Base-by-base conservation (phyloP, 2,888 invertebrate species). In the Euphydryas editha region DNA sequence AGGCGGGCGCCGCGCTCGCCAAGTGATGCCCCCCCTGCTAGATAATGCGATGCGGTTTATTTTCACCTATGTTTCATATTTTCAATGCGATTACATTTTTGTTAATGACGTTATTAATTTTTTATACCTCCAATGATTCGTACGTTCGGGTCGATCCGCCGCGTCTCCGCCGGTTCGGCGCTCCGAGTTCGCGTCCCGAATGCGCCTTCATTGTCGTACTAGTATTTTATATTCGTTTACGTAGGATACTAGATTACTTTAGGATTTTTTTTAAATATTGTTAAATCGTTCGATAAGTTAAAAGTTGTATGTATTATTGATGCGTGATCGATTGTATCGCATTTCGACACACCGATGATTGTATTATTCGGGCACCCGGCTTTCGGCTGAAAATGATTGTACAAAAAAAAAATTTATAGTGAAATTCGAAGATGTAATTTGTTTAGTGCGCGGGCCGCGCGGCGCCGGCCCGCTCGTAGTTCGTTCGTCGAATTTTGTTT, bases 221-320 rank as follows among this genome's bases (percentile, higher is more conserved):
- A 85, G 80, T 82, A 81, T 87, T 85, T 86, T 85, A 85, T 85
- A 84, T 87, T 86, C 82, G 82, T 85, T 85, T 82, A 83, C 84
- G 81, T 90, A 88, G 87, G 82, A 84, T 84, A 84, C 85, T 89
- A 90, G 86, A 83, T 88, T 90, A 90, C 86, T 89, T 89, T 90
- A 89, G 87, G 83, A 83, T 84, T 89, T 90, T 88, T 81, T 78
- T 30, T 30, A 30, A 89, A 88, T 89, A 88, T 89, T 88, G 89
- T 91, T 90, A 87, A 89, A 90, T 90, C 87, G 89, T 91, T 91
- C 91, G 84, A 87, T 91, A 90, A 91, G 90, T 91, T 91, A 82
- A 86, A 83, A 88, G 87, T 90, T 88, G 88, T 91, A 89, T 88
- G 90, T 89, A 86, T 87, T 85, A 85, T 87, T 85, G 85, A 87